Evolutionary conservation across 2,888 invertebrate species (phyloP), one percentile per base, ranked within the genome.

Genomic region (Vannuccia rotundouncinata): DNA sequence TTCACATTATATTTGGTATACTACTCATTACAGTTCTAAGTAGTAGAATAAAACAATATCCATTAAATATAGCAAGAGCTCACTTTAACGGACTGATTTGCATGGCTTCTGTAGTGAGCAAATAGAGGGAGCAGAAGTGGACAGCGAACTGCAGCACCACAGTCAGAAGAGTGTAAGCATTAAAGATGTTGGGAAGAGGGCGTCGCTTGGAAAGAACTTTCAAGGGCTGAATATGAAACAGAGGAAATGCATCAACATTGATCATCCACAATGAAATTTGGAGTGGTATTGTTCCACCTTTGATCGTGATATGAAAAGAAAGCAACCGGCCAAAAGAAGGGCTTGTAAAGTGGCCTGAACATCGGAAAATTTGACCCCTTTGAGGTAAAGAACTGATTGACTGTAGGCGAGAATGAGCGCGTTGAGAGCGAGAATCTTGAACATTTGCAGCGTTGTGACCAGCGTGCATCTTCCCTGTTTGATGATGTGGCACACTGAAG

Each of bases 371-470:
- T 96, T 99, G 83, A 99, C 94, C 17, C 98, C 98, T 87, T 98
- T 97, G 83, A 99, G 91, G 87, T 99, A 99, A 28, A 99, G 90
- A 29, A 99, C 98, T 0, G 97, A 97, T 89, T 99, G 97, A 85
- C 96, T 95, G 90, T 99, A 99, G 0, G 99, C 99, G 83, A 97
- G 91, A 83, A 99, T 94, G 0, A 99, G 91, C 0, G 99, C 99
- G 88, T 99, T 99, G 79, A 99, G 89, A 0, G 99, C 99, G 80
- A 99, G 90, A 84, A 99, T 99, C 90, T 99, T 99, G 90, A 99
- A 99, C 99, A 99, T 99, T 89, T 99, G 99, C 82, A 99, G 90
- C 0, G 99, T 99, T 0, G 99, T 99, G 27, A 99, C 99, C 81
- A 99, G 90, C 0, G 99, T 99, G 88, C 99, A 99, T 28, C 99